A percentile compares a stretch with the other conserved stretches of the same genome.
Conservation (phyloP, 2,797 vertebrate species). For the Heteromormyrus szaboi region DNA sequence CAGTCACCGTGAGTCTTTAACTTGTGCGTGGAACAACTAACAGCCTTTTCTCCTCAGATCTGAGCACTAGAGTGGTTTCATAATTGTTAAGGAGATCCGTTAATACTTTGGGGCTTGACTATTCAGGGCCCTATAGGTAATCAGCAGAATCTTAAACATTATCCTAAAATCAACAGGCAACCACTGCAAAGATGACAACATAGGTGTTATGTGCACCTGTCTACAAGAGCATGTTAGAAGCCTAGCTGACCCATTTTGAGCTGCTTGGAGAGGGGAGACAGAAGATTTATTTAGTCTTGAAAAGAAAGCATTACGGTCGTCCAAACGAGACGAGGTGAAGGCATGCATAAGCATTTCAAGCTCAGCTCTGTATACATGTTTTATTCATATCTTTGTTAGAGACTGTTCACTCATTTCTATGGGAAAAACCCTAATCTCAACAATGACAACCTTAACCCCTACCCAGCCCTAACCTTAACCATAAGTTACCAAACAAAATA, state of each 20-base stretch:
- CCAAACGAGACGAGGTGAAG: background rate
- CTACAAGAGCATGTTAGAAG: background rate
- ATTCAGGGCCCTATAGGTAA: background rate
- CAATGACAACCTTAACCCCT: background rate
- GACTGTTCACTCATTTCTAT: background rate
- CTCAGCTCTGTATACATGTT: too few relatives aligned
- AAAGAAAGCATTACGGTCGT: background rate
- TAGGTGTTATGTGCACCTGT: background rate
- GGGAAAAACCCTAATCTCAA: too few relatives aligned
- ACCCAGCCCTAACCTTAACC: too few relatives aligned
- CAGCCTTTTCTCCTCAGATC: too few relatives aligned
- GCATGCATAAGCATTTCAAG: background rate
- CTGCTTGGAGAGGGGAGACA: background rate
- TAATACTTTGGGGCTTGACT: background rate
- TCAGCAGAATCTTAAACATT: background rate
- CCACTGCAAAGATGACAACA: background rate
- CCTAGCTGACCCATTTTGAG: background rate
- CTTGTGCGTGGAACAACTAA: too few relatives aligned
- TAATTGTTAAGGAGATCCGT: background rate
- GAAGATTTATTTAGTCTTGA: background rate
- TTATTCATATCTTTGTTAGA: background rate
- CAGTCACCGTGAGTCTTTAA: too few relatives aligned
- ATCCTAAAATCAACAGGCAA: background rate
- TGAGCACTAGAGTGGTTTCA: background rate
- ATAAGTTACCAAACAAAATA: too few relatives aligned